Percentiles rank a stretch among this genome's conserved stretches.
These are phyloP conservation scores for Rhombomys opimus DNA, from an alignment of 2,113 vertebrate genomes.

Conservation along the genomic window DNA sequence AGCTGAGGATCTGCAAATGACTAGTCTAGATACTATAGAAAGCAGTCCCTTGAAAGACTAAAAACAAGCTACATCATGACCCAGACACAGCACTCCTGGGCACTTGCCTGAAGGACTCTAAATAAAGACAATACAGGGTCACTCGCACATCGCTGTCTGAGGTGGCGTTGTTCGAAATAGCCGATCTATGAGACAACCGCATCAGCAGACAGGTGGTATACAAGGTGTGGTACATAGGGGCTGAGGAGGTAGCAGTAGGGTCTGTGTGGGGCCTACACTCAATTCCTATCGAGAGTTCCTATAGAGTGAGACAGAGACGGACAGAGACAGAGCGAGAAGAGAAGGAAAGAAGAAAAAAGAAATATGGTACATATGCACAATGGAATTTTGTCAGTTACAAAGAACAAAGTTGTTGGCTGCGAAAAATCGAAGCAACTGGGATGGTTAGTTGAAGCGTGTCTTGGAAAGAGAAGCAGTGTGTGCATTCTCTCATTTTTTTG, in stretches of 20 bases:
- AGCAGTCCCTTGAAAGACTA: not conserved
- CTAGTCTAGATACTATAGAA: not conserved
- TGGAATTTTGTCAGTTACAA: not conserved
- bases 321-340: not conserved
- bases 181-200: not conserved
- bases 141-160: not conserved
- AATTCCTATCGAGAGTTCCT: not conserved
- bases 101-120: not conserved
- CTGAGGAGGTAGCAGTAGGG: not conserved
- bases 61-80: not conserved
- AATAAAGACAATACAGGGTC: not conserved
- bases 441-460: not conserved
- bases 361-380: not conserved
- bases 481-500: not conserved
- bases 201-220: not conserved
- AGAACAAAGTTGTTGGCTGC: not conserved
- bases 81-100: not conserved
- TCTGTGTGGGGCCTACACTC: not conserved
- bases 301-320: too few species aligned
- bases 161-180: not conserved
- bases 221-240: not conserved
- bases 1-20: not conserved
- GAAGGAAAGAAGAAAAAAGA: not conserved
- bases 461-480: not conserved
- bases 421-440: not conserved